phyloP scores from a whole-genome alignment of 1,140 invertebrate species.

The Bombus turneri region DNA sequence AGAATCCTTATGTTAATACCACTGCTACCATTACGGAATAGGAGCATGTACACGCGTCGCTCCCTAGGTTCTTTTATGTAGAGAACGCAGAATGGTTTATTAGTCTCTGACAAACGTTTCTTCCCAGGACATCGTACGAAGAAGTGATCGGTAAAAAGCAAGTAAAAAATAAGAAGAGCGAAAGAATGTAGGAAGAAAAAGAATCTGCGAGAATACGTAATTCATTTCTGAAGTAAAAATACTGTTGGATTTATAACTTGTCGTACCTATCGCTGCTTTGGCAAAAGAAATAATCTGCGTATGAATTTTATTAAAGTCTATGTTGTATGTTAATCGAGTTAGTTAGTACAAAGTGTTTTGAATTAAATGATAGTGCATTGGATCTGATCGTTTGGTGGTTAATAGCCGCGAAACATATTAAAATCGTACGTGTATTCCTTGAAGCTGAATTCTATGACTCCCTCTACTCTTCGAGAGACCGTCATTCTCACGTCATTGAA shows the following conservation, averaged over 20 bases:
- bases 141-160: too few relatives aligned
- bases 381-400: too few relatives aligned
- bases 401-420: too few relatives aligned
- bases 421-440: too few relatives aligned
- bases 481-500: too few relatives aligned
- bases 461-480: too few relatives aligned
- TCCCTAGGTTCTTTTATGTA: constrained; percentile 3
- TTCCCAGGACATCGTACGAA: background rate
- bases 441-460: too few relatives aligned
- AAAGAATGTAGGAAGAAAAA: background rate
- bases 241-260: background rate
- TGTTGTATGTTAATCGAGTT: too few relatives aligned
- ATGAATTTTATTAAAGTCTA: background rate
- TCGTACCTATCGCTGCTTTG: background rate
- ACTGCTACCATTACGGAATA: constrained; percentile 29
- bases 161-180: background rate
- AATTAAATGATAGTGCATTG: too few relatives aligned
- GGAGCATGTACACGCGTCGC: background rate
- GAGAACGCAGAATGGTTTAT: constrained; percentile 16
- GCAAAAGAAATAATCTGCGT: background rate
- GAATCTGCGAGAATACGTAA: background rate
- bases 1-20: constrained; percentile 42
- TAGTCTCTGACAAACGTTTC: background rate
- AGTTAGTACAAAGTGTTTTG: background rate
- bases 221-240: background rate